Percentiles rank a stretch among this genome's conserved stretches.
Conservation (phyloP, 1,140 invertebrate genomes). For the Aphidius gifuensis region DNA sequence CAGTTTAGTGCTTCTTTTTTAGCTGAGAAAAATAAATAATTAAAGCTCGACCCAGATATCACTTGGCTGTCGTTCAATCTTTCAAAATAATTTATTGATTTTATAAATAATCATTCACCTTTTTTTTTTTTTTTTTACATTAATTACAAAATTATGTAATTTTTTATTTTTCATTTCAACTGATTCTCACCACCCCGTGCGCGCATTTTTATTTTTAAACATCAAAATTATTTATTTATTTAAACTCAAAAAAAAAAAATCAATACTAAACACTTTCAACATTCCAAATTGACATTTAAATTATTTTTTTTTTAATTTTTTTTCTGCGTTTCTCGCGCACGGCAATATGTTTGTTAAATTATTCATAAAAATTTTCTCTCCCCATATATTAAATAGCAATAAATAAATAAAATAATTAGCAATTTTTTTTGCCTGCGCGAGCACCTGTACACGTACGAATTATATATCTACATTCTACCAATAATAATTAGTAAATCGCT, state of each 20-base stretch:
- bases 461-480: slow-evolving; percentile 1
- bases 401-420: slow-evolving; percentile 2
- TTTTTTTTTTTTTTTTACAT: too few relatives aligned
- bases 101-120: too few relatives aligned
- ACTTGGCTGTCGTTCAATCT: too few relatives aligned
- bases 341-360: neutral
- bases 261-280: too few relatives aligned
- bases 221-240: neutral
- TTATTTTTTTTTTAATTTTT: too few relatives aligned
- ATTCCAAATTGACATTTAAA: too few relatives aligned
- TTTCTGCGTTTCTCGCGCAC: slow-evolving; percentile 6
- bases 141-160: too few relatives aligned
- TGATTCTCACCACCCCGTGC: slow-evolving; percentile 10
- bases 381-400: slow-evolving; percentile 4
- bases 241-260: too few relatives aligned
- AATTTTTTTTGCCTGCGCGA: slow-evolving; percentile 15
- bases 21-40: too few relatives aligned
- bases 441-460: slow-evolving; percentile 20
- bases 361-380: slow-evolving; percentile 4
- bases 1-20: too few relatives aligned
- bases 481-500: slow-evolving; percentile 1
- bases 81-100: too few relatives aligned
- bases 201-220: neutral
- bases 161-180: slow-evolving; percentile 6
- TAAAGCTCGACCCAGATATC: too few relatives aligned